These are phyloP conservation scores for Lacanobia wlatinum DNA, from an alignment of 2,888 invertebrate species.

Conservation along the genomic window DNA sequence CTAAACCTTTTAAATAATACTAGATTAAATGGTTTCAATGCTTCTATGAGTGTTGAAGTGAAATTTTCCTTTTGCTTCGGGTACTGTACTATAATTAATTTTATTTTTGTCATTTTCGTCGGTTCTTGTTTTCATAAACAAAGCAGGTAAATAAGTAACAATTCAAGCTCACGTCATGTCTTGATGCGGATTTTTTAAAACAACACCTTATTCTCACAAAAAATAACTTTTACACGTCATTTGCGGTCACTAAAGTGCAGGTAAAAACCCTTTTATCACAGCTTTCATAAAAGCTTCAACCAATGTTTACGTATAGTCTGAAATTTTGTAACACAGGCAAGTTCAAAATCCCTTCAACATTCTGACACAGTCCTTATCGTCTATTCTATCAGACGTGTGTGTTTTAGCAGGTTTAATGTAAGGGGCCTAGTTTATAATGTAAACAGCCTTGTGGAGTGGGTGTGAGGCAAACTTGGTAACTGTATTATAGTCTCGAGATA, in stretches of 20 bases:
- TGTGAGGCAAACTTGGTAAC: conserved; percentile 77
- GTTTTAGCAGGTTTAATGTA: conserved; percentile 52
- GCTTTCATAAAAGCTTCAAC: conserved; percentile 2
- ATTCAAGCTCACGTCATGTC: background rate
- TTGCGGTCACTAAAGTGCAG: conserved; percentile 7
- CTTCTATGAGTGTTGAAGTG: background rate
- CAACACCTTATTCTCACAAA: conserved; percentile 16
- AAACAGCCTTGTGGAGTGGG: conserved; percentile 76
- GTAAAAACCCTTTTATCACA: conserved; percentile 6
- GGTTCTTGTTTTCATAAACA: background rate
- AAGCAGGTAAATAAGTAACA: conserved; percentile 5
- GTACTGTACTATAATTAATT: background rate
- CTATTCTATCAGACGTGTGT: conserved; percentile 49
- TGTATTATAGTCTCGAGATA: conserved; percentile 77
- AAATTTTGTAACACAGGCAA: conserved; percentile 17
- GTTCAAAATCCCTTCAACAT: conserved; percentile 10
- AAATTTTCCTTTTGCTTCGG: background rate
- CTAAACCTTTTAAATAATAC: conserved; percentile 6
- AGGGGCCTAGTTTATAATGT: conserved; percentile 65
- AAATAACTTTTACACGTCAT: conserved; percentile 16
- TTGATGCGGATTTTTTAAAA: conserved; percentile 21
- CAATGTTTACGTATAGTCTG: background rate
- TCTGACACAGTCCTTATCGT: conserved; percentile 44
- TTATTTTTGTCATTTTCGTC: background rate
- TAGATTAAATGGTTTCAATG: conserved; percentile 20